phyloP scores from a whole-genome alignment of 2,113 vertebrate genomes.

The Crotalus horridus region DNA sequence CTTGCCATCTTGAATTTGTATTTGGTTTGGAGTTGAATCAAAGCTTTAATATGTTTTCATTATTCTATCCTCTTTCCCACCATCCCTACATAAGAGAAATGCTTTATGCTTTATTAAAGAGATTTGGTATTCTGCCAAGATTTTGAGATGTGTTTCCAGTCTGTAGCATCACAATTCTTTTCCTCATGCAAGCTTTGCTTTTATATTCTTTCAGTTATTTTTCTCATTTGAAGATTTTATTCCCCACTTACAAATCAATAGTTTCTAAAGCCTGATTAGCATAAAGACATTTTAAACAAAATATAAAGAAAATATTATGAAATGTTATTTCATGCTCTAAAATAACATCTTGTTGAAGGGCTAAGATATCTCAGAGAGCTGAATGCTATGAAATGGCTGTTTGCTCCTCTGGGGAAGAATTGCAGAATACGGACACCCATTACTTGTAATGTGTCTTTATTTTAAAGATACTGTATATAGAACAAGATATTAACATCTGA shows the following conservation, averaged over 20 bases:
- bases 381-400: conserved; percentile 14
- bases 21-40: conserved; percentile 60
- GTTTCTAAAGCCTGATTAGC: conserved; percentile 4
- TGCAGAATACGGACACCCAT: conserved; percentile 6
- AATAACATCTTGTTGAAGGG: conserved; percentile 16
- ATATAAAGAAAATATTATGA: conserved; percentile 5
- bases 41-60: conserved; percentile 33
- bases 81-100: conserved; percentile 42
- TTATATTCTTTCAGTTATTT: not conserved
- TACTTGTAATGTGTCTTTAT: not conserved
- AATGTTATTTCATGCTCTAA: conserved; percentile 36
- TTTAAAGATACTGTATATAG: not conserved
- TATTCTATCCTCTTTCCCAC: conserved; percentile 47
- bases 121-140: conserved; percentile 37
- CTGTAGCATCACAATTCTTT: conserved; percentile 54
- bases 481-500: not conserved
- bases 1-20: conserved; percentile 64
- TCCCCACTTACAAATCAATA: conserved; percentile 22
- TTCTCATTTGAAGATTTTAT: conserved; percentile 53
- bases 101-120: conserved; percentile 59
- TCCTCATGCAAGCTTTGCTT: conserved; percentile 49
- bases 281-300: conserved; percentile 47
- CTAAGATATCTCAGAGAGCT: not conserved
- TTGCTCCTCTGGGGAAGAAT: not conserved
- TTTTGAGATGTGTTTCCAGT: conserved; percentile 47